Evolutionary conservation across 2,113 vertebrate species (phyloP).

Genomic region (Damaliscus lunatus): DNA sequence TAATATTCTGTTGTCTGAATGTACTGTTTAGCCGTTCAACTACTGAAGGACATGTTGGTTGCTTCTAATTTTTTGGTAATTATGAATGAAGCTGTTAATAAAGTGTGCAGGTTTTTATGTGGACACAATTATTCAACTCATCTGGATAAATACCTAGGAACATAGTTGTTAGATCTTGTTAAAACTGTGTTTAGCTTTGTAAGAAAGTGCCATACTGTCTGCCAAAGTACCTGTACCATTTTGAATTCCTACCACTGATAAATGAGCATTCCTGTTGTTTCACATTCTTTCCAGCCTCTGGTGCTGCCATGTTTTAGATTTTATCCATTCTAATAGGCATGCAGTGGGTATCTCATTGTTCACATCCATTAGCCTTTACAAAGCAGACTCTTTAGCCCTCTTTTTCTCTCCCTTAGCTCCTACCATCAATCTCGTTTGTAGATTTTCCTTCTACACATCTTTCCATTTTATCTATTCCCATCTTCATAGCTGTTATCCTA

Average conservation of each 20-base stretch:
- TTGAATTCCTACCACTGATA: neutral
- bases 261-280: neutral
- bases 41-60: neutral
- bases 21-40: neutral
- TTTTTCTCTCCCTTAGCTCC: neutral
- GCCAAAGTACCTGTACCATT: neutral
- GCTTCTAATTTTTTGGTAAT: neutral
- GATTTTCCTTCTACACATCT: neutral
- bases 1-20: neutral
- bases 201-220: neutral
- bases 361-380: neutral
- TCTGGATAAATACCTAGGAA: neutral
- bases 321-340: neutral
- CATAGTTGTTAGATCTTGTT: neutral
- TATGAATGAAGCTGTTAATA: neutral
- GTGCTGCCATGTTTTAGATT: neutral
- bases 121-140: neutral
- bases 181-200: neutral
- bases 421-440: neutral
- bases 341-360: neutral
- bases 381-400: neutral
- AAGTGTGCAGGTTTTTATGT: neutral
- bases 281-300: neutral
- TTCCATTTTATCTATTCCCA: neutral
- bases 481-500: neutral